These are phyloP conservation scores for Willowsia nigromaculata DNA, from an alignment of 2,888 invertebrate species.

Conservation along the genomic window DNA sequence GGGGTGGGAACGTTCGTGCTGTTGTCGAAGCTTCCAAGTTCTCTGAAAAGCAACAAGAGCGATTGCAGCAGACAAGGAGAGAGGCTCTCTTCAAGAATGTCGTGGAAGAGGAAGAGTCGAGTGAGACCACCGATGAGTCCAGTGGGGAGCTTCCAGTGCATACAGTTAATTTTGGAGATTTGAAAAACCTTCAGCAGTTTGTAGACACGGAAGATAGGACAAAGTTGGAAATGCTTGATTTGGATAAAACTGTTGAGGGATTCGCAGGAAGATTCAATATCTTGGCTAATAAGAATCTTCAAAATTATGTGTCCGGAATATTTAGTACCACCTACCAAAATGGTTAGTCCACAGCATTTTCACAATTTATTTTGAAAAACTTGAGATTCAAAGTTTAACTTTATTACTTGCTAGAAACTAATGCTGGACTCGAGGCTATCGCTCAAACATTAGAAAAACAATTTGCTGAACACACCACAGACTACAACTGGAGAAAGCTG, in stretches of 20 bases:
- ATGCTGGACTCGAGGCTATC: conserved; percentile 38
- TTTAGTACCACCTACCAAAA: conserved; percentile 47
- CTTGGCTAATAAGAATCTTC: conserved; percentile 34
- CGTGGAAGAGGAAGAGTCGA: background rate
- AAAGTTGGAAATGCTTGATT: background rate
- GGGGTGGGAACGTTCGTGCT: background rate
- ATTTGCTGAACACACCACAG: conserved; percentile 49
- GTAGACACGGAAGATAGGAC: conserved; percentile 30
- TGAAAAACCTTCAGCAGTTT: conserved; percentile 33
- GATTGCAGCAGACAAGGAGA: background rate
- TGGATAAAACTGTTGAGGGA: conserved; percentile 33
- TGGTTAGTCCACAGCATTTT: background rate
- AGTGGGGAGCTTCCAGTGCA: conserved; percentile 15
- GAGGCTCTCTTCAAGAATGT: background rate
- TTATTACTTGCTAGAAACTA: no score
- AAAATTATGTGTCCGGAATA: conserved; percentile 31
- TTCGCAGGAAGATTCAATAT: conserved; percentile 50
- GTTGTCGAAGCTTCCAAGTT: background rate
- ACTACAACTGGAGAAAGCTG: conserved; percentile 49
- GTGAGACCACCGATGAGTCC: background rate
- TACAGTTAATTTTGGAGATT: conserved; percentile 14
- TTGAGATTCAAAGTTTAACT: no score
- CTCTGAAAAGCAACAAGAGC: conserved; percentile 22
- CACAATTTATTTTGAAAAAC: background rate
- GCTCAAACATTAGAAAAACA: conserved; percentile 27